Percentiles rank a stretch among this genome's conserved stretches.
Evolutionary conservation across 2,113 vertebrate species (phyloP).

Genomic region (Pluvialis apricaria): DNA sequence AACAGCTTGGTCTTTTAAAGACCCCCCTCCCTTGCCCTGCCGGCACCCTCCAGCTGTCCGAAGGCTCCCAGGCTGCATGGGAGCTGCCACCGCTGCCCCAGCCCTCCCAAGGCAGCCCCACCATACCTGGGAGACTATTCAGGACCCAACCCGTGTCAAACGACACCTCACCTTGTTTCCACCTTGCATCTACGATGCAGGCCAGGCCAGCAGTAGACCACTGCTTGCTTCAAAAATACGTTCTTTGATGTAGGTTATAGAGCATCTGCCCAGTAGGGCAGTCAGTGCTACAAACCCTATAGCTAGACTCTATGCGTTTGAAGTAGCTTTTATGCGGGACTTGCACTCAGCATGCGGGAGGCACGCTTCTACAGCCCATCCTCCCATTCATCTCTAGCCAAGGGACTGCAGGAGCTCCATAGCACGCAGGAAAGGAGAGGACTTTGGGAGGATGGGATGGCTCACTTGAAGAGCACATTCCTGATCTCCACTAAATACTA

Average conservation of each 20-base stretch:
- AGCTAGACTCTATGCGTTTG: accelerated
- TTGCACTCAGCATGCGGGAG: background rate
- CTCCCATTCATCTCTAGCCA: background rate
- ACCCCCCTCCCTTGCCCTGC: background rate
- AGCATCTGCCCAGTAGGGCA: background rate
- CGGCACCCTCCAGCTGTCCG: background rate
- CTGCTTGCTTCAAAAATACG: background rate
- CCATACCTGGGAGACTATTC: background rate
- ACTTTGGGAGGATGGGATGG: background rate
- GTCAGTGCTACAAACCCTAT: background rate
- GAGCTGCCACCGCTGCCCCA: accelerated
- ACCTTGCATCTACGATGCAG: accelerated
- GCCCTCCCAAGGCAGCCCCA: background rate
- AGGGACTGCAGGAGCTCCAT: background rate
- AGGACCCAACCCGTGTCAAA: background rate
- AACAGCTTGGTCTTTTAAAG: background rate
- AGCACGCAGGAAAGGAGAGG: background rate
- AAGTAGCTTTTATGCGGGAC: accelerated
- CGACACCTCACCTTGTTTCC: background rate
- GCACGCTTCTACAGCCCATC: background rate
- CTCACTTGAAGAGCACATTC: background rate
- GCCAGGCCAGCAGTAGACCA: background rate
- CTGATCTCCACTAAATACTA: background rate
- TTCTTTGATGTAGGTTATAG: accelerated
- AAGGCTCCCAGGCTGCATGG: background rate